phyloP scores from a whole-genome alignment of 2,113 vertebrate species.

The Coryphaenoides rupestris region DNA sequence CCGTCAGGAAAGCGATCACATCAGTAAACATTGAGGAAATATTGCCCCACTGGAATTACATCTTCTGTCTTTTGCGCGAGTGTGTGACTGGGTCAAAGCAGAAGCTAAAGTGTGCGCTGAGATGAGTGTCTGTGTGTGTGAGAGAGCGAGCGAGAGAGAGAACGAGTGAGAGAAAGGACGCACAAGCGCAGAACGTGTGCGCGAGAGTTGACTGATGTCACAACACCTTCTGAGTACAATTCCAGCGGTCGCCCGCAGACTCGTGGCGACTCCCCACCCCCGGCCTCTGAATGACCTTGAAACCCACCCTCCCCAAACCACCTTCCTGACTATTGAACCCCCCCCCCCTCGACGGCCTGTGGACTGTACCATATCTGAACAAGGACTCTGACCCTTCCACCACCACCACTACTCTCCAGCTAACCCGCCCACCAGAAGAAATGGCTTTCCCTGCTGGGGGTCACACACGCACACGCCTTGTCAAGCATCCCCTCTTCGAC shows the following conservation, averaged over 20 bases:
- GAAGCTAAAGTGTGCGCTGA: conserved; percentile 86
- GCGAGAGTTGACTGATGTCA: conserved; percentile 90
- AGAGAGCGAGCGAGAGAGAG: conserved; percentile 77
- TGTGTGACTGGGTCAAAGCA: conserved; percentile 57
- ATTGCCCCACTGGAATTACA: conserved; percentile 82
- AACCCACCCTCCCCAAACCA: background rate
- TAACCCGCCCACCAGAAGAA: too few relatives aligned
- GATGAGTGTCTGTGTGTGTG: conserved; percentile 88
- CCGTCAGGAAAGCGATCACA: conserved; percentile 62
- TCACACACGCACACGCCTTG: background rate
- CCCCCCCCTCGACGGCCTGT: background rate
- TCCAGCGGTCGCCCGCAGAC: conserved; percentile 71
- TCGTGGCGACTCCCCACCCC: conserved; percentile 46
- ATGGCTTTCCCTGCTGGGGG: background rate
- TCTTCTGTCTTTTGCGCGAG: conserved; percentile 84
- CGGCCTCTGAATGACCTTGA: conserved; percentile 17
- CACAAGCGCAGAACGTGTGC: conserved; percentile 81
- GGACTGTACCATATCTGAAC: conserved; percentile 15
- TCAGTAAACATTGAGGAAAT: conserved; percentile 72
- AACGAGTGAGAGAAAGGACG: conserved; percentile 73
- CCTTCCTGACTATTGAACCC: conserved; percentile 33
- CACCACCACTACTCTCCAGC: too few relatives aligned
- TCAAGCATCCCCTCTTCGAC: background rate
- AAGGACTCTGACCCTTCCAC: background rate
- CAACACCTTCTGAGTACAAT: conserved; percentile 83